Evolutionary conservation across 2,888 invertebrate species (phyloP).

Genomic region (Ecliptopera silaceata): DNA sequence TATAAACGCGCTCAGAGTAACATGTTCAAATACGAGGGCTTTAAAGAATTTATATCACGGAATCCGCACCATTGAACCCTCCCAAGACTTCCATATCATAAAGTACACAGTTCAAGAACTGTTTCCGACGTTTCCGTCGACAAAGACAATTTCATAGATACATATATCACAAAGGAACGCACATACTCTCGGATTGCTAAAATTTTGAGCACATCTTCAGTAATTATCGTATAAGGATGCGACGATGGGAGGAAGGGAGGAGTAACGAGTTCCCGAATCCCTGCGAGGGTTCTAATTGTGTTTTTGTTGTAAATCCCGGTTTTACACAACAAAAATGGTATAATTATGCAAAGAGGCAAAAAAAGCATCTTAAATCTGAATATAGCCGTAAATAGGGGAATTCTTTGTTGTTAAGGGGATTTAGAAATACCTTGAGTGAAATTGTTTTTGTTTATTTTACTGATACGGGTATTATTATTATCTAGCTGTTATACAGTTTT

Average conservation of each 20-base stretch:
- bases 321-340: constrained; percentile 39
- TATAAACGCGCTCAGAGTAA: constrained; percentile 10
- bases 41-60: constrained; percentile 11
- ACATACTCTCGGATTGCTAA: constrained; percentile 57
- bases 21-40: constrained; percentile 7
- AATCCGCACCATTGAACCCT: constrained; percentile 18
- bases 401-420: constrained; percentile 32
- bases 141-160: constrained; percentile 40
- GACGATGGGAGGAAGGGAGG: constrained; percentile 14
- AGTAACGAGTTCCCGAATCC: constrained; percentile 33
- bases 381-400: constrained; percentile 33
- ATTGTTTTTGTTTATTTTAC: constrained; percentile 7
- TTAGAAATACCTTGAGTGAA: constrained; percentile 28
- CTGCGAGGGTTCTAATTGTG: constrained; percentile 37
- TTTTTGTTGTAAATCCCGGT: constrained; percentile 36
- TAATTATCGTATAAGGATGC: constrained; percentile 51
- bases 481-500: no score
- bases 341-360: constrained; percentile 38
- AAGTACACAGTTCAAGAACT: constrained; percentile 28
- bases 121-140: constrained; percentile 16
- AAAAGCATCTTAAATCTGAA: constrained; percentile 35
- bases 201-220: constrained; percentile 46
- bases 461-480: constrained; percentile 10
- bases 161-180: constrained; percentile 61
- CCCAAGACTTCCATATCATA: constrained; percentile 13